These are phyloP conservation scores for Heliconius hewitsoni DNA, from an alignment of 1,140 invertebrate genomes.

Conservation along the genomic window DNA sequence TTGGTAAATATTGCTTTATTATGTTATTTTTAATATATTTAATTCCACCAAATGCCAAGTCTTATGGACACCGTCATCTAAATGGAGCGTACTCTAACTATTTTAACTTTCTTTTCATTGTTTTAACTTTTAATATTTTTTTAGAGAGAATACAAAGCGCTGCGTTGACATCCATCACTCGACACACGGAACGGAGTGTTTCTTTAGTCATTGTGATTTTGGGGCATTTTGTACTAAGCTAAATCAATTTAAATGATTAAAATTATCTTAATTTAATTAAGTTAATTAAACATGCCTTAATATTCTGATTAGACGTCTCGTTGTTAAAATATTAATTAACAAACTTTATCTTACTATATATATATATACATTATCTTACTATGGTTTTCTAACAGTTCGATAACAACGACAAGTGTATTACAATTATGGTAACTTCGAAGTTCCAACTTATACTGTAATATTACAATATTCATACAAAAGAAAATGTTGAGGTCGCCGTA, in stretches of 20 bases:
- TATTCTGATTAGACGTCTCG: slow-evolving; percentile 29
- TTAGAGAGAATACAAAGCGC: too few species aligned
- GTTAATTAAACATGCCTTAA: slow-evolving; percentile 34
- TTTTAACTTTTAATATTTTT: too few species aligned
- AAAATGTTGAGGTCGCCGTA: too few species aligned
- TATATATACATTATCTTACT: too few species aligned
- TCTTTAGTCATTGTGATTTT: background rate
- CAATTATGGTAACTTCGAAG: too few species aligned
- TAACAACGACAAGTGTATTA: background rate
- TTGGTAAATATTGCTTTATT: too few species aligned
- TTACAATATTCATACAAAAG: too few species aligned
- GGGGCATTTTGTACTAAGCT: background rate
- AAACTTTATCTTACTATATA: slow-evolving; percentile 14
- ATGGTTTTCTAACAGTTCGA: background rate
- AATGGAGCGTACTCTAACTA: background rate
- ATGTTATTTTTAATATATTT: background rate
- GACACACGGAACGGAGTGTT: too few species aligned
- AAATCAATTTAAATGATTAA: background rate
- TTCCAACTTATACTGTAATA: too few species aligned
- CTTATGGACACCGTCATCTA: slow-evolving; percentile 4
- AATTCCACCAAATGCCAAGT: background rate
- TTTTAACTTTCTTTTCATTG: too few species aligned
- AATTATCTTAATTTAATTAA: slow-evolving; percentile 13
- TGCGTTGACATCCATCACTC: too few species aligned
- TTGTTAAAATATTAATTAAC: slow-evolving; percentile 19